Evolutionary conservation across 2,797 vertebrate species (phyloP), one percentile per base, ranked within the genome.

Genomic region (Acrossocheilus fasciatus): DNA sequence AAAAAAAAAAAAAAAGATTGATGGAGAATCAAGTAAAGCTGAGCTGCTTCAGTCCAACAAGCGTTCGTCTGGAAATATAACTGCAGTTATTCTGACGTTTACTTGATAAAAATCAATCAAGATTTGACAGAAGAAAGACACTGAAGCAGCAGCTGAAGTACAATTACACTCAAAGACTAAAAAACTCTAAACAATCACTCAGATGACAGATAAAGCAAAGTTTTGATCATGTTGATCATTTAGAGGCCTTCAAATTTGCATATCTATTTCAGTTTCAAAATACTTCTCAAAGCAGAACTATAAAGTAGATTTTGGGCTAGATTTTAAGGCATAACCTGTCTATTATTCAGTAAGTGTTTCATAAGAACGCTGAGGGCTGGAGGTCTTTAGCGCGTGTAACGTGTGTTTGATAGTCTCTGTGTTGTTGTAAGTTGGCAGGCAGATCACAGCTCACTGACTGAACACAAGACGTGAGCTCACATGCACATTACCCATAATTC

Each of bases 401-500:
- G 54, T 30, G 36, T 43, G 23, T 62, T 62, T 79, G 41, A 79
- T 79, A 0, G 54, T 43, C 76, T 62, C 36, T 11, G 23, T 62
- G 57, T 79, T 79, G 54, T 17, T 62, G 52, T 26, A 78, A 62
- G 76, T 62, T 59, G 54, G 10, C 59, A 66, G 59, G 78, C 62
- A 34, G 78, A 47, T 50, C 54, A 43, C 57, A 79, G 57, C 77
- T 62, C 36, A 17, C 77, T 15, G 64, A 68, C 72, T 12, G 72
- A 47, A 52, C 74, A 77, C 47, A 36, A 54, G 30, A 82, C 66
- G 66, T 82, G 80, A 82, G 34, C 70, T 47, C 82, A 75, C 82
- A 47, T 75, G 57, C 70, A 83, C 41, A 64, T 75, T 75, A n/a
- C 39, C 43, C 82, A 83, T 74, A 75, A 83, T 83, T 83, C 54